These are phyloP conservation scores for Heliopora coerulea DNA, from an alignment of 92 coral and sea anemone species.

Conservation along the genomic window DNA sequence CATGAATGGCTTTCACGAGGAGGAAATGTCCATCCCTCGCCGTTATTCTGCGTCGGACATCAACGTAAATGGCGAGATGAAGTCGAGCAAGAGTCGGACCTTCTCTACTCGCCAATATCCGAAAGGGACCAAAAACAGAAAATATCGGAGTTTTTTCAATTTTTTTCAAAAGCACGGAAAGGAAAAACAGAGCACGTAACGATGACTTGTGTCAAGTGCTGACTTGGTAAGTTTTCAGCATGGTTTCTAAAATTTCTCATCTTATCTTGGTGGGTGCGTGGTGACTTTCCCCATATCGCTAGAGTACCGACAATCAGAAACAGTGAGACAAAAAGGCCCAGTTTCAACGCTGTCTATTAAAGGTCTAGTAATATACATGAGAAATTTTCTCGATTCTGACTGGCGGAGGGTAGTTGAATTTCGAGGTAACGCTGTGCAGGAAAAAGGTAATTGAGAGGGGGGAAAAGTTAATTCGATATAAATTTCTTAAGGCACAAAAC, in stretches of 20 bases:
- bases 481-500: no score
- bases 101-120: constrained; percentile 16
- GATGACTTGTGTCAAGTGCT: background rate
- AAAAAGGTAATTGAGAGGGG: no score
- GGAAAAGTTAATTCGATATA: no score
- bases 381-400: no score
- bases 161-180: constrained; percentile 34
- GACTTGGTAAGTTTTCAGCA: background rate
- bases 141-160: constrained; percentile 27
- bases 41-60: constrained; percentile 35
- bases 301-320: no score
- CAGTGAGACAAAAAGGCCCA: no score
- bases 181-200: constrained; percentile 19
- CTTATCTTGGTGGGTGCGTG: no score
- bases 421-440: no score
- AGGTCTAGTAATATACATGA: no score
- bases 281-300: no score
- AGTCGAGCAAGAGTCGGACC: background rate
- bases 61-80: background rate
- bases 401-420: no score
- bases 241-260: background rate
- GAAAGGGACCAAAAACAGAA: constrained; percentile 19
- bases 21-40: constrained; percentile 1
- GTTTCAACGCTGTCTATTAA: no score
- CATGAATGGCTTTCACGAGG: constrained; percentile 17